phyloP scores from a whole-genome alignment of 2,888 invertebrate species.

The Lycocerus yunnanus region DNA sequence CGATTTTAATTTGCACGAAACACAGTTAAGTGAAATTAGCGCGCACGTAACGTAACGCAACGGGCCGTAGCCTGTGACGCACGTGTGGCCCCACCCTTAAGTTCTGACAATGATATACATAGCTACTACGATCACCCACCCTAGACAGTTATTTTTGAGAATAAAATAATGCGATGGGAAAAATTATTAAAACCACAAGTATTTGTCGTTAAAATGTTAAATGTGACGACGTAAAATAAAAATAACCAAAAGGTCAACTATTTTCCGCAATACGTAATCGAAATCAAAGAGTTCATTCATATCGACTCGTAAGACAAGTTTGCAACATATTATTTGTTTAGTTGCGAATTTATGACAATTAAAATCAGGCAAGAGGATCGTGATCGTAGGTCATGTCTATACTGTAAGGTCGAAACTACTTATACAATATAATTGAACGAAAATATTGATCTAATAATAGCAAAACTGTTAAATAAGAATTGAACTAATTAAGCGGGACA shows the following conservation, averaged over 20 bases:
- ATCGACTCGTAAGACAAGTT: not conserved
- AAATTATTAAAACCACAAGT: not conserved
- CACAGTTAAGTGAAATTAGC: not conserved
- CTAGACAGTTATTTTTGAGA: not conserved
- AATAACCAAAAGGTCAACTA: not conserved
- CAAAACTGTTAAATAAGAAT: not conserved
- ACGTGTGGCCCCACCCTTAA: not conserved
- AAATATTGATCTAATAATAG: conserved; percentile 11
- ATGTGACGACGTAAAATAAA: not conserved
- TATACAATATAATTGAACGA: conserved; percentile 6
- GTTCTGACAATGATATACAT: not conserved
- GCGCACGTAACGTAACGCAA: not conserved
- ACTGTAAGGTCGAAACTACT: conserved; percentile 1
- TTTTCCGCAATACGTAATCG: not conserved
- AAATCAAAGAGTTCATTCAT: conserved; percentile 2
- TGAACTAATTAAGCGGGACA: not conserved
- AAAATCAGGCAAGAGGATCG: conserved; percentile 17
- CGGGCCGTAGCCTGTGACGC: not conserved
- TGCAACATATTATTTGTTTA: conserved; percentile 8
- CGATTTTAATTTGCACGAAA: not conserved
- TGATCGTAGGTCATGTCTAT: conserved; percentile 21
- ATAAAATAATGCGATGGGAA: not conserved
- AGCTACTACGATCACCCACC: not conserved
- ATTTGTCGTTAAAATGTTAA: not conserved
- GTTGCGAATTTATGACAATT: conserved; percentile 7